Evolutionary conservation across 2,113 vertebrate species (phyloP).

Genomic region (Herpetotheres cachinnans): DNA sequence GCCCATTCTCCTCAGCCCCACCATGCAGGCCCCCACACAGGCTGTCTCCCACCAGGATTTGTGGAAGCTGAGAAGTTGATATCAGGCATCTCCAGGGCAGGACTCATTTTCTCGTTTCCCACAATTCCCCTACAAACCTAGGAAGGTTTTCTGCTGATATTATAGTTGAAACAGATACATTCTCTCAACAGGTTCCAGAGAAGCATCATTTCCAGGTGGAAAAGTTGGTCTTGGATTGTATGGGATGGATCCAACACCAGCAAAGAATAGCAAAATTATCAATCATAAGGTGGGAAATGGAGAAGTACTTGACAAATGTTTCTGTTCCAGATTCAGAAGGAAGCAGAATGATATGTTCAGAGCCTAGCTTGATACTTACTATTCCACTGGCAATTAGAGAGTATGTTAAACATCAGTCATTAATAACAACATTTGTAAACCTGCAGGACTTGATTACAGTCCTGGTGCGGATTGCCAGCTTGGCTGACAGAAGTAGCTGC

Average conservation of each 20-base stretch:
- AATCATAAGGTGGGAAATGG: not conserved
- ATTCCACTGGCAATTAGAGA: not conserved
- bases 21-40: not conserved
- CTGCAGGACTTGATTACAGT: constrained; percentile 10
- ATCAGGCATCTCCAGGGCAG: not conserved
- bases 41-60: not conserved
- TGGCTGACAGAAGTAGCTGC: constrained; percentile 29
- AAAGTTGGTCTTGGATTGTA: not conserved
- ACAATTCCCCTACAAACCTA: not conserved
- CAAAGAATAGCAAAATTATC: not conserved
- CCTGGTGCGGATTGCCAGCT: constrained; percentile 24
- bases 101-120: not conserved
- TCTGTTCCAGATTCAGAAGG: constrained; percentile 27
- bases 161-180: not conserved
- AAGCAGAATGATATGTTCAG: not conserved
- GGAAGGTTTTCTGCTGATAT: not conserved
- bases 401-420: constrained; percentile 35
- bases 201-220: not conserved
- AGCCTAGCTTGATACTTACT: not conserved
- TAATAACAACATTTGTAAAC: constrained; percentile 27
- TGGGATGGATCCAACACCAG: not conserved
- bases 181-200: not conserved
- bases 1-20: not conserved
- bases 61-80: not conserved
- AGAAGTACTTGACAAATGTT: constrained; percentile 2